A percentile compares a stretch with the other conserved stretches of the same genome.
Evolutionary conservation across 1,140 invertebrate genomes (phyloP).

Genomic region (Nilaparvata lugens): DNA sequence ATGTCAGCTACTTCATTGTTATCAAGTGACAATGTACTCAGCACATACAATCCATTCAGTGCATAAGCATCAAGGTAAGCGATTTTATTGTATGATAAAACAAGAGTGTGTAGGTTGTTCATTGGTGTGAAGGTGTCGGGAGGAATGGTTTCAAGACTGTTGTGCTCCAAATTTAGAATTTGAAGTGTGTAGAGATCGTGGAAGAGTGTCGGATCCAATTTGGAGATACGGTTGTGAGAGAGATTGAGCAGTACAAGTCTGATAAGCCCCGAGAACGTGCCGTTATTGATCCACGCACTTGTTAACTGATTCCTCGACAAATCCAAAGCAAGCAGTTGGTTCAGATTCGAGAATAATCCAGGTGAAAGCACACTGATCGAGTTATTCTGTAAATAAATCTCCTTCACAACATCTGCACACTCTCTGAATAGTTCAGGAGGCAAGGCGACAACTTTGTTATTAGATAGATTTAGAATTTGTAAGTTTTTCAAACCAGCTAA

Average conservation of each 20-base stretch:
- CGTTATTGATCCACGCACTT: slow-evolving; percentile 68
- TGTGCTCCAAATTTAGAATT: slow-evolving; percentile 70
- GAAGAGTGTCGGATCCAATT: slow-evolving; percentile 70
- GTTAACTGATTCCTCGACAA: slow-evolving; percentile 79
- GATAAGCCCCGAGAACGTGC: slow-evolving; percentile 77
- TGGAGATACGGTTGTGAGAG: slow-evolving; percentile 71
- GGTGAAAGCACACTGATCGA: slow-evolving; percentile 71
- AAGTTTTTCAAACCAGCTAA: slow-evolving; percentile 65
- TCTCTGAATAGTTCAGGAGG: slow-evolving; percentile 77
- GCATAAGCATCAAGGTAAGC: slow-evolving; percentile 64
- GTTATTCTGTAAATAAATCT: slow-evolving; percentile 82
- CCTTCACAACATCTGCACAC: slow-evolving; percentile 63
- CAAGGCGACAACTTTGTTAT: slow-evolving; percentile 77
- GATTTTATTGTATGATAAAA: slow-evolving; percentile 69
- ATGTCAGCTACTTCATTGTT: slow-evolving; percentile 67
- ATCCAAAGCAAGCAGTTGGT: slow-evolving; percentile 75
- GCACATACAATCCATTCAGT: slow-evolving; percentile 66
- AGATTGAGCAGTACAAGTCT: slow-evolving; percentile 76
- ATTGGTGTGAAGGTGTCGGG: slow-evolving; percentile 71
- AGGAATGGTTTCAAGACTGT: slow-evolving; percentile 65
- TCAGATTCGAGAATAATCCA: slow-evolving; percentile 70
- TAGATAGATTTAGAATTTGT: slow-evolving; percentile 72
- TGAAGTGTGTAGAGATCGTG: slow-evolving; percentile 71
- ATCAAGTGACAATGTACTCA: slow-evolving; percentile 67
- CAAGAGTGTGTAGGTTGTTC: slow-evolving; percentile 72